Base-by-base conservation (phyloP, 2,888 invertebrate species). In the Julus scanicus region DNA sequence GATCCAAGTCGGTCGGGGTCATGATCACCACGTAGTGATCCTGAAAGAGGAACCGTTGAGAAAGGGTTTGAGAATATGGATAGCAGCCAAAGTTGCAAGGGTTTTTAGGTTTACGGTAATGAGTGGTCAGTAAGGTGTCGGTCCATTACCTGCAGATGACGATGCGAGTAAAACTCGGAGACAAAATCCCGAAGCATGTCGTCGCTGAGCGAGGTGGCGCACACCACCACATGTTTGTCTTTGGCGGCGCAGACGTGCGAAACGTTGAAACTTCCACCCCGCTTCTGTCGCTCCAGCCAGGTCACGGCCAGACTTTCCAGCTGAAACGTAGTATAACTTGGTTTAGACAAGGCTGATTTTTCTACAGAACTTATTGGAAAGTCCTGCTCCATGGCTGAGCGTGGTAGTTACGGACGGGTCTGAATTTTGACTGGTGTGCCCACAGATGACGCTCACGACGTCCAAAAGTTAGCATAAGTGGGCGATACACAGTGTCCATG, bases 1-100 rank as follows among this genome's bases (percentile, higher is more conserved):
- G 97, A 92, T 99, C 99, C 90, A 99, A 94, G 92, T 99, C 99
- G 96, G 98, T 98, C 0, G 99, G 99, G 15, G 98, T 98, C 87
- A 99, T 93, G 87, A 99, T 94, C 49, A 99, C 98, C 71, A 99
- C 98, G 92, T 97, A 98, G 92, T 96, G 98, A 92, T 98, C 97
- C 95, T 98, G 95, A 11, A 49, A 29, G 63, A 53, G 17, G 3
- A 63, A 63, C 17, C n/a, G 29, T 29, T 29, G 29, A 29, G 29
- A 29, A 29, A 44, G 44, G 44, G 44, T 44, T 8, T 0, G 44
- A 29, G 44, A 44, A 44, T 44, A 44, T 44, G 29, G 29, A 29
- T 29, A 29, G 6, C 44, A 44, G 8, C 8, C 8, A 44, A 44
- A 2, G 44, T 44, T 44, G n/a, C n/a, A n/a, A n/a, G 20, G n/a